Percentiles rank a stretch among this genome's conserved stretches.
Conservation (phyloP, 1,140 invertebrate species). For the Nasonia giraulti region DNA sequence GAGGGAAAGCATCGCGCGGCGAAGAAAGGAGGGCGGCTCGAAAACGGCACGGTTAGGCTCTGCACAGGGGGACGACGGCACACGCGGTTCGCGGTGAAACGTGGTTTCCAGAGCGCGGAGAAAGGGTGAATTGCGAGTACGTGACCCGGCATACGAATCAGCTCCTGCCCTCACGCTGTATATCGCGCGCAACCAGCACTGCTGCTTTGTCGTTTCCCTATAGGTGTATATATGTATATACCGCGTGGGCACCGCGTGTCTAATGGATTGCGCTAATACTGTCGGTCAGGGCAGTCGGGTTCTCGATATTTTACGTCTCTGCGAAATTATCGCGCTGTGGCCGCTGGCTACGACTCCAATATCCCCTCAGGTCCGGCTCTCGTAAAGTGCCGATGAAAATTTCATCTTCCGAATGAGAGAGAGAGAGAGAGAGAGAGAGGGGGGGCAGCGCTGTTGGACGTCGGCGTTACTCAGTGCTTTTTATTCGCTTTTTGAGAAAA, state of each 20-base stretch:
- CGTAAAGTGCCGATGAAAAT: neutral
- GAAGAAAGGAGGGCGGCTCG: neutral
- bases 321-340: neutral
- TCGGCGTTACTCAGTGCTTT: too few species aligned
- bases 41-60: neutral
- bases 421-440: too few species aligned
- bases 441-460: too few species aligned
- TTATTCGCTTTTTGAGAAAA: neutral
- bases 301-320: neutral
- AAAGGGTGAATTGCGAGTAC: slow-evolving; percentile 67
- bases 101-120: slow-evolving; percentile 52
- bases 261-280: slow-evolving; percentile 61
- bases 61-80: neutral
- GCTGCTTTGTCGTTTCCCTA: slow-evolving; percentile 19
- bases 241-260: slow-evolving; percentile 11
- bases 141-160: slow-evolving; percentile 65
- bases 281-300: slow-evolving; percentile 56
- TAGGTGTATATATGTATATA: neutral
- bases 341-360: neutral
- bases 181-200: slow-evolving; percentile 5
- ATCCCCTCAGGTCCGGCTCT: neutral
- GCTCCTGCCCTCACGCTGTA: slow-evolving; percentile 3
- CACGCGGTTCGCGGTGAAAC: neutral
- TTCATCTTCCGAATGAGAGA: neutral
- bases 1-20: neutral